Conservation (phyloP, 2,888 invertebrate genomes). For the Eupeodes luniger region DNA sequence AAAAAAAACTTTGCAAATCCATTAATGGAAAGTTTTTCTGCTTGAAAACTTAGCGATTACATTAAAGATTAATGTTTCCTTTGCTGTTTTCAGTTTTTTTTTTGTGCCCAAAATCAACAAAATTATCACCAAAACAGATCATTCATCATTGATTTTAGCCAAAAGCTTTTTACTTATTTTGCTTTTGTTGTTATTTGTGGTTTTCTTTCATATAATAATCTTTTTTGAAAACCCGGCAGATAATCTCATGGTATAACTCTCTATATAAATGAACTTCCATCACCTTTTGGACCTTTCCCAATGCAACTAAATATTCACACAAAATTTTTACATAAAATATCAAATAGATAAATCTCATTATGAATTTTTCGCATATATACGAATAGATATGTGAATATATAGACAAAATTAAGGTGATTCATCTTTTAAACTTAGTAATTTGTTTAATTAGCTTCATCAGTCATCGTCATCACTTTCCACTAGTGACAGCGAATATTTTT, state of each 20-base stretch:
- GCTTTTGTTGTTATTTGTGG: background rate
- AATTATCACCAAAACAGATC: conserved; percentile 13
- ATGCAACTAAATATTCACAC: background rate
- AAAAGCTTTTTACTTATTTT: background rate
- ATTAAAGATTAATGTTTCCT: background rate
- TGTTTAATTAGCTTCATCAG: conserved; percentile 58
- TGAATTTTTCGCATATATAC: conserved; percentile 2
- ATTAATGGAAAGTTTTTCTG: too few species aligned
- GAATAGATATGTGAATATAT: background rate
- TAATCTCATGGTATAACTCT: background rate
- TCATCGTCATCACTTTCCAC: conserved; percentile 70
- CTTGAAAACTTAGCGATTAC: background rate
- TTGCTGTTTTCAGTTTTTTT: background rate
- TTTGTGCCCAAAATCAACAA: background rate
- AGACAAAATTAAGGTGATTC: conserved; percentile 8
- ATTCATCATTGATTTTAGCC: background rate
- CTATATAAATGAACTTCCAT: conserved; percentile 2
- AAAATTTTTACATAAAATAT: background rate
- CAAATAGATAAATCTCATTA: background rate
- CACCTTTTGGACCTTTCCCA: conserved; percentile 40
- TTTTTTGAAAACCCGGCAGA: background rate
- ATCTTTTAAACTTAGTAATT: conserved; percentile 47
- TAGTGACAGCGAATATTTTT: conserved; percentile 35
- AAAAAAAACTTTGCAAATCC: too few species aligned
- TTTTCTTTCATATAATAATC: too few species aligned